These are phyloP conservation scores for Sebastes nivosus DNA, from an alignment of 2,797 vertebrate genomes.

Conservation along the genomic window DNA sequence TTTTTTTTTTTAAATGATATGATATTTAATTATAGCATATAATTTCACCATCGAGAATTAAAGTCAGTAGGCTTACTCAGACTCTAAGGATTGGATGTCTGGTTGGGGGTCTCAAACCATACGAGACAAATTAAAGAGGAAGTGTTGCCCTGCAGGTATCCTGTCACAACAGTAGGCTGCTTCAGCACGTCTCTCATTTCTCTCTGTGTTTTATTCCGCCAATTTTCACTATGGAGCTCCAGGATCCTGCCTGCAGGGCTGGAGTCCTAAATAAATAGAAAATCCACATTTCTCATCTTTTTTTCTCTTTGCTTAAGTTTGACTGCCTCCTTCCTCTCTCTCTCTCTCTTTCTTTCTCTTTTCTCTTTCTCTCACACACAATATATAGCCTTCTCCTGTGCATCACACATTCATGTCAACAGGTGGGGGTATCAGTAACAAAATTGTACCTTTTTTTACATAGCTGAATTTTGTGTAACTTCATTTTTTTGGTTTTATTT, in stretches of 20 bases:
- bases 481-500: not conserved
- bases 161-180: conserved; percentile 76
- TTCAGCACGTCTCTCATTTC: conserved; percentile 67
- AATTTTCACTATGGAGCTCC: conserved; percentile 66
- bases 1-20: conserved; percentile 49
- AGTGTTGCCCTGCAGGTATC: conserved; percentile 79
- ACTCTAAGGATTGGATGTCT: conserved; percentile 68
- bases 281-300: conserved; percentile 41
- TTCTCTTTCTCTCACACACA: not conserved
- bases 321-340: not conserved
- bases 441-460: not conserved
- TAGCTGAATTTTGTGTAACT: not conserved
- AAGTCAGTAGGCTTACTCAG: conserved; percentile 65
- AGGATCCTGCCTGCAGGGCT: conserved; percentile 57
- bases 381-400: not conserved
- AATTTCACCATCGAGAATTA: conserved; percentile 75
- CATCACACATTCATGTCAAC: conserved; percentile 45
- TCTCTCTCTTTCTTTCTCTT: not conserved
- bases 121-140: conserved; percentile 82
- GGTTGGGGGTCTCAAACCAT: conserved; percentile 77
- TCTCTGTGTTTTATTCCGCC: conserved; percentile 77
- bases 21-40: conserved; percentile 77
- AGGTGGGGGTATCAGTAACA: conserved; percentile 32
- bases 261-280: conserved; percentile 49
- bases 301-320: conserved; percentile 29